A percentile compares a stretch with the other conserved stretches of the same genome.
Evolutionary conservation across 2,888 invertebrate genomes (phyloP).

Genomic region (Tetragonisca angustula): DNA sequence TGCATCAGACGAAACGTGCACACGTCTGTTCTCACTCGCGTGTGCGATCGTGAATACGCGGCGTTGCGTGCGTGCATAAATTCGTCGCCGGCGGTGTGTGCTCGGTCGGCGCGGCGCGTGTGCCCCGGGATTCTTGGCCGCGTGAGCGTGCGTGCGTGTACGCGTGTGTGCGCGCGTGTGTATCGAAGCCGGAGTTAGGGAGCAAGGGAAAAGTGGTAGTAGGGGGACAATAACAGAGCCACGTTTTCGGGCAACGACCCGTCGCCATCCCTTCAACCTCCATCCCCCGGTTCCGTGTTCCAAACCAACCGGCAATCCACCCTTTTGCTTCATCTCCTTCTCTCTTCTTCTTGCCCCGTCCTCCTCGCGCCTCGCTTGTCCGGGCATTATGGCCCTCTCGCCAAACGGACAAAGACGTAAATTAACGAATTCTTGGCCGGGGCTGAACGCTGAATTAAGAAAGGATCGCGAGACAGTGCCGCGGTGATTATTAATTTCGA

Average conservation of each 20-base stretch:
- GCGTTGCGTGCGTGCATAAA: conserved; percentile 65
- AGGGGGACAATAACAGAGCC: conserved; percentile 82
- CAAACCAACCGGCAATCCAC: conserved; percentile 69
- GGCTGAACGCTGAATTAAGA: conserved; percentile 12
- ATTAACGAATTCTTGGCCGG: conserved; percentile 58
- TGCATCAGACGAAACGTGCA: conserved; percentile 51
- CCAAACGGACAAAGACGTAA: conserved; percentile 48
- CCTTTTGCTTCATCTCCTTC: conserved; percentile 52
- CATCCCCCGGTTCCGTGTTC: conserved; percentile 66
- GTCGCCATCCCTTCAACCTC: conserved; percentile 80
- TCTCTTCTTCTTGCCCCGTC: conserved; percentile 49
- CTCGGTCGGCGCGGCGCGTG: conserved; percentile 56
- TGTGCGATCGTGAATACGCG: conserved; percentile 61
- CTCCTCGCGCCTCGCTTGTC: conserved; percentile 59
- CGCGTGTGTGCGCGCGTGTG: conserved; percentile 66
- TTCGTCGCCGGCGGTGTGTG: conserved; percentile 43
- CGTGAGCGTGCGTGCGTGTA: conserved; percentile 69
- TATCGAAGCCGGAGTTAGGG: conserved; percentile 73
- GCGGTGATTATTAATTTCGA: conserved; percentile 33
- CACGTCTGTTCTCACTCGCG: conserved; percentile 38
- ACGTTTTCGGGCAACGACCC: conserved; percentile 84
- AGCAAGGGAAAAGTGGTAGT: conserved; percentile 66
- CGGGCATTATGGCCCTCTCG: conserved; percentile 49
- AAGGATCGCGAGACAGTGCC: conserved; percentile 6
- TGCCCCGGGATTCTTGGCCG: conserved; percentile 34